Conservation (phyloP, 92 coral and sea anemone species). For the Umimayanthus kanabou region DNA sequence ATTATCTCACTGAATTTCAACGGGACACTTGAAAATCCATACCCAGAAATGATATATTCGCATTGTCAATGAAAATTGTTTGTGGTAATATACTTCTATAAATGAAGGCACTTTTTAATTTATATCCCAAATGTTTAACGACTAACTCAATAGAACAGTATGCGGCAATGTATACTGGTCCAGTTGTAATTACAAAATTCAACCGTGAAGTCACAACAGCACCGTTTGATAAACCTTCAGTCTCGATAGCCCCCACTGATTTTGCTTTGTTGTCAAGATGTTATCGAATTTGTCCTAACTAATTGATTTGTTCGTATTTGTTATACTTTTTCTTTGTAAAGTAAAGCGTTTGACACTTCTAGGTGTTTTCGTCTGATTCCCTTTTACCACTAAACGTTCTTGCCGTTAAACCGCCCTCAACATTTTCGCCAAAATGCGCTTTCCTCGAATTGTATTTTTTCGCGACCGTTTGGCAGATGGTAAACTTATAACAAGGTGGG, state of each 20-base stretch:
- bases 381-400: background rate
- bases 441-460: background rate
- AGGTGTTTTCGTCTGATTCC: conserved; percentile 15
- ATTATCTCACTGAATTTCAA: background rate
- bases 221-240: background rate
- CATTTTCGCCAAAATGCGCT: background rate
- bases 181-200: conserved; percentile 1
- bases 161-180: conserved; percentile 29
- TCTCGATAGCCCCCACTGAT: background rate
- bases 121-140: conserved; percentile 18
- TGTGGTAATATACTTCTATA: background rate
- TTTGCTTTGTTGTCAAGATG: conserved; percentile 30
- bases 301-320: conserved; percentile 34
- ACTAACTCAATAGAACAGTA: conserved; percentile 19
- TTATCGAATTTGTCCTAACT: conserved; percentile 18
- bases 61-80: conserved; percentile 1
- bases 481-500: background rate
- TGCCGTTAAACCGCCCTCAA: background rate
- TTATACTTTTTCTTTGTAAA: conserved; percentile 14
- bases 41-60: conserved; percentile 10
- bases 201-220: background rate
- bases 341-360: conserved; percentile 14
- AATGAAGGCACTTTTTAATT: background rate
- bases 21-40: background rate
- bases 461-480: background rate